Base-by-base conservation (phyloP, 2,888 invertebrate species). In the Chorisops tibialis region DNA sequence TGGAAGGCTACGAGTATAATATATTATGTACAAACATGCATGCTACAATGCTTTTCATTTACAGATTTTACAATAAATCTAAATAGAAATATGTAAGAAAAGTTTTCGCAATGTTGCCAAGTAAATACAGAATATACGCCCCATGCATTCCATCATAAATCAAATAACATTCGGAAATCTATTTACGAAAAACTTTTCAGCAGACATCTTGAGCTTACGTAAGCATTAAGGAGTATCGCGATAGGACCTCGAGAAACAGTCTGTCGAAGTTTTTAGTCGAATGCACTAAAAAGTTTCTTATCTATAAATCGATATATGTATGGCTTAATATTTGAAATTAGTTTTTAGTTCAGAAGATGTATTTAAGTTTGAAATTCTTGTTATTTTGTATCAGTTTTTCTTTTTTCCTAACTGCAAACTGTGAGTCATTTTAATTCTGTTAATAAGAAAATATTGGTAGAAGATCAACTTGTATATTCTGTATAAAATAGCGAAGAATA, bases 51-150 rank as follows among this genome's bases (percentile, higher is more conserved):
- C 30, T 30, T 30, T 30, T 30, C 30, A 2, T 30, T 5, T 30
- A n/a, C n/a, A n/a, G n/a, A n/a, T n/a, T n/a, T n/a, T n/a, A 30
- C 30, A 30, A 30, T 30, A 30, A n/a, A n/a, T 30, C 30, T 30
- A 5, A 9, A n/a, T 16, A 22, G 22, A 22, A 54, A 24, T 16
- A 14, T n/a, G 21, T 16, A 43, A 30, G 56, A 56, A 56, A 56
- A 56, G 30, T 56, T 56, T 56, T 24, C 56, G 56, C 30, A 35
- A 56, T 56, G 56, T 45, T 56, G 39, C 56, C 45, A 56, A 56
- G 56, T 56, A 56, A 56, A 56, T 56, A 56, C 56, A 56, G 43
- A 45, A n/a, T n/a, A 56, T 56, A 56, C 35, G 43, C 56, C 43
- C 19, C 43, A 45, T 30, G 43, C 22, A 47, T 39, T 56, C 56